Conservation (phyloP, 2,888 invertebrate genomes). For the Tupiocoris notatus region DNA sequence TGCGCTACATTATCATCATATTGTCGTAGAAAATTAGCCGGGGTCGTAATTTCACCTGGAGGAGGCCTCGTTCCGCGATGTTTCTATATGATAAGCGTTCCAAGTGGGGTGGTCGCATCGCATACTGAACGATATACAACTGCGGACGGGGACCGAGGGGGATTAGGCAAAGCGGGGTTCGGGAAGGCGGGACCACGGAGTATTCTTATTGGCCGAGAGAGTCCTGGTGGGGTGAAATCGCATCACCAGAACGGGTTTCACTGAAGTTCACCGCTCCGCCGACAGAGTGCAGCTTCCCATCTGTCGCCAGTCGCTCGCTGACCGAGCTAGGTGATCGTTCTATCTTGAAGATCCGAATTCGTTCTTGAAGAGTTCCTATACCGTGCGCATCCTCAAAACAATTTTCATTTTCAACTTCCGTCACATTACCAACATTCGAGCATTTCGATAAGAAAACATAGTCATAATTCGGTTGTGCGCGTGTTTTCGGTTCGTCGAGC, state of each 20-base stretch:
- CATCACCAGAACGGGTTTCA: conserved; percentile 23
- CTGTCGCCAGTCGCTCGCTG: conserved; percentile 44
- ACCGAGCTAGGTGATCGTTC: conserved; percentile 41
- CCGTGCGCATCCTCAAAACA: background rate
- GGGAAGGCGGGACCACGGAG: conserved; percentile 44
- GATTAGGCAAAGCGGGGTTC: no score
- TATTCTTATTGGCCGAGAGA: conserved; percentile 27
- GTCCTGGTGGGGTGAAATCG: conserved; percentile 27
- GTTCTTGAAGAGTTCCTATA: background rate
- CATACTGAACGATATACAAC: background rate
- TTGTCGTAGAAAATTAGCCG: conserved; percentile 31
- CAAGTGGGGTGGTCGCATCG: conserved; percentile 21
- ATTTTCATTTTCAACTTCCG: no score
- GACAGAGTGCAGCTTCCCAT: conserved; percentile 42
- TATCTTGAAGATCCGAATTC: background rate
- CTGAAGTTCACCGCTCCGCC: conserved; percentile 17
- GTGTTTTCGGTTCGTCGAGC: no score
- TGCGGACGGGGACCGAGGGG: conserved; percentile 37
- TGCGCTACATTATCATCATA: conserved; percentile 25
- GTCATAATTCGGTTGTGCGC: background rate
- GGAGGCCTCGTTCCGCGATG: background rate
- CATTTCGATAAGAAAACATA: no score
- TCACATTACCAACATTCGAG: no score
- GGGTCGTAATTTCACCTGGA: conserved; percentile 23
- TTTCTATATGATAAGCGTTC: conserved; percentile 6